Percentiles rank a stretch among this genome's conserved stretches.
Evolutionary conservation across 2,113 vertebrate species (phyloP).

Genomic region (Mobula birostris): DNA sequence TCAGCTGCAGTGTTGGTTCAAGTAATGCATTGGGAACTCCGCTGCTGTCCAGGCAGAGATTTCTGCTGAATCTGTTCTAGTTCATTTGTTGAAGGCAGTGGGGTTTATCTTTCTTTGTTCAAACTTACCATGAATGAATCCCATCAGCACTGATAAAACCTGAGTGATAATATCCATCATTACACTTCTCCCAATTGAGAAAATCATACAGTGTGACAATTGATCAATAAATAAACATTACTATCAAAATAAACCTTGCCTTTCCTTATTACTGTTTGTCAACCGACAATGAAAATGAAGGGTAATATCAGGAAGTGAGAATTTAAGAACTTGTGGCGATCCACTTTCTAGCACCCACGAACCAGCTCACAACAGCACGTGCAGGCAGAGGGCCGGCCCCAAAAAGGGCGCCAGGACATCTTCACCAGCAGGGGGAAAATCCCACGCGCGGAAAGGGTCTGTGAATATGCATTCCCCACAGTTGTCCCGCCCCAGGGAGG

Average conservation of each 20-base stretch:
- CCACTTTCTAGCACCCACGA: too few relatives aligned
- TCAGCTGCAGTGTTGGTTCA: background rate
- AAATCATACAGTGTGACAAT: background rate
- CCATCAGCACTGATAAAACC: background rate
- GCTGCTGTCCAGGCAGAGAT: background rate
- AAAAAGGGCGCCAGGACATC: too few relatives aligned
- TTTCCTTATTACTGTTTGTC: too few relatives aligned
- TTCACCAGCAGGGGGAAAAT: too few relatives aligned
- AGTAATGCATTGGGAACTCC: background rate
- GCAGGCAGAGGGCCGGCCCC: too few relatives aligned
- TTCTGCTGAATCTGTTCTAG: background rate
- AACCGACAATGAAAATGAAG: background rate
- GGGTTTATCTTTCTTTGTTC: background rate
- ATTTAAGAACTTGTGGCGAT: background rate
- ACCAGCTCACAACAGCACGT: too few relatives aligned
- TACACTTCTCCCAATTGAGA: background rate
- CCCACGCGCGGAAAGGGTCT: too few relatives aligned
- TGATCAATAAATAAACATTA: background rate
- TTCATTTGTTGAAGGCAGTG: background rate
- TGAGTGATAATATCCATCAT: background rate
- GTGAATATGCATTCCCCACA: too few relatives aligned
- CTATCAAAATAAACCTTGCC: background rate
- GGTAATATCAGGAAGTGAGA: background rate
- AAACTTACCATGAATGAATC: too few relatives aligned
- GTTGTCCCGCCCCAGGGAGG: too few relatives aligned